Base-by-base conservation (phyloP, 35 echinoderm and acorn worm genomes). In the Diadema setosum region DNA sequence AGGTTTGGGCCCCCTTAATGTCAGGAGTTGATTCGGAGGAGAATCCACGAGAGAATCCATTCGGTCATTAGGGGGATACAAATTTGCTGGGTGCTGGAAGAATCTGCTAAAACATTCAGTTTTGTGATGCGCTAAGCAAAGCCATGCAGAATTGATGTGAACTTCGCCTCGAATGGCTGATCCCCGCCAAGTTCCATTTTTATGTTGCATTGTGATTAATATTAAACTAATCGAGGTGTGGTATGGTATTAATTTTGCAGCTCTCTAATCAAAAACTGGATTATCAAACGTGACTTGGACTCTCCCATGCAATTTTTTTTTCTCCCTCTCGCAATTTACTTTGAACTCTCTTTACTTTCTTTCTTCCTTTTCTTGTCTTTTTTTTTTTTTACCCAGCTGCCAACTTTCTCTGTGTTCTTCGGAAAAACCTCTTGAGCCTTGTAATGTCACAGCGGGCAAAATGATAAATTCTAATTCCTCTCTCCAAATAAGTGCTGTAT, bases 31-130 rank as follows among this genome's bases (percentile, higher is more conserved):
- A 78, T 26, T 78, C 44, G 33, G 40, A 35, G 23, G 73, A 21
- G 14, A 14, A 16, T 26, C 21, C 73, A 35, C 40, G 7, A 7
- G 73, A 78, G 73, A 78, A 35, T 78, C 44, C 27, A 42, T 26
- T n/a, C 25, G 37, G 73, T 78, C 73, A 44, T 78, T 78, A 78
- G 73, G 37, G 73, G 73, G 35, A 8, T 24, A 39, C 35, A 78
- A 78, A 78, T 78, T 78, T 42, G 24, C 14, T 78, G 73, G 73
- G 35, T 78, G 17, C 40, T 78, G 73, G 73, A 78, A 44, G 73
- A 78, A 78, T 78, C 73, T 78, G 73, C 73, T 78, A 78, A 78
- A 78, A 78, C 73, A 78, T 78, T 78, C 73, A 78, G 73, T 78
- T 78, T 78, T 67, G 39, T 44, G 73, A 26, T 78, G 44, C 73